Evolutionary conservation across 2,888 invertebrate genomes (phyloP), one percentile per base, ranked within the genome.

Genomic region (Timema podura): DNA sequence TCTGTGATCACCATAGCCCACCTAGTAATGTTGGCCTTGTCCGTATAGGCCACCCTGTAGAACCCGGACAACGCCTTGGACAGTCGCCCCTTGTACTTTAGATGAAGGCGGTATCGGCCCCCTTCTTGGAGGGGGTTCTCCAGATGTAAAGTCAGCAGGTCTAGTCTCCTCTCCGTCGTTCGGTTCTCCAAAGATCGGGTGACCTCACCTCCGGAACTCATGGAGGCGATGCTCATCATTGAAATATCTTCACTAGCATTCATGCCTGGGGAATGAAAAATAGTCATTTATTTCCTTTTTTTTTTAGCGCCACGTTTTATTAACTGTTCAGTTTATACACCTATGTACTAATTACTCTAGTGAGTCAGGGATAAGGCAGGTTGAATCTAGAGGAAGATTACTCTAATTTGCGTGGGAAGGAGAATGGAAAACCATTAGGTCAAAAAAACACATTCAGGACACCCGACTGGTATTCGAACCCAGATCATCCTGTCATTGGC

Each of bases 101-200:
- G 10, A 44, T 72, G 59, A 10, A 73, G 65, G 16, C 68, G 67
- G 57, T 73, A 73, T 44, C 44, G 54, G n/a, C 16, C 49, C 3
- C 67, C 67, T 9, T 69, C 16, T 16, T 10, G 44, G 1, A 71
- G 61, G 5, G 54, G 48, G 44, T 48, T 48, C 5, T 15, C 13
- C 46, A 65, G 16, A 5, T n/a, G 6, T 10, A 70, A 11, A 44
- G 46, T 54, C 6, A 70, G 44, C 15, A 68, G 57, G 15, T 70
- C 67, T 5, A 10, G 30, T 8, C 54, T 61, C 48, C n/a, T 11
- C 11, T 47, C 64, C 15, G 46, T 44, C 16, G 57, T n/a, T 54
- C 67, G 16, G 7, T 30, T 30, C 51, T 48, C 11, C 9, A 9
- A 45, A 51, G 45, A 45, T 16, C 64, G 16, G 54, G 5, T 9